Percentiles rank a stretch among this genome's conserved stretches.
Evolutionary conservation across 2,888 invertebrate genomes (phyloP).

Genomic region (Callyntrura guangdongensis): DNA sequence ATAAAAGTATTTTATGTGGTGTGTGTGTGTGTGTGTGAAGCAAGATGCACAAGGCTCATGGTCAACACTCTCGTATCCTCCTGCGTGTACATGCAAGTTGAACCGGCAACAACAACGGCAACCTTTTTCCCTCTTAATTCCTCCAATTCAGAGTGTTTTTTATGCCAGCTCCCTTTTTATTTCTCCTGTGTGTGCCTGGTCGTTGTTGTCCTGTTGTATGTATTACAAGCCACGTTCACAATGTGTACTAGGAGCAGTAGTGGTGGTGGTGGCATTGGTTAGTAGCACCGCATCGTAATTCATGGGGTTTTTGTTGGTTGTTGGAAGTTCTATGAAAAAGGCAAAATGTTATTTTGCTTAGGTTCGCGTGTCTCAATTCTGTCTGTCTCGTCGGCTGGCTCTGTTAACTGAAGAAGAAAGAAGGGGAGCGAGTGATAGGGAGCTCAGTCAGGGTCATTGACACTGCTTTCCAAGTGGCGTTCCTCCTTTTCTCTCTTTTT

Average conservation of each 20-base stretch:
- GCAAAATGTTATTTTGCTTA: slow-evolving; percentile 53
- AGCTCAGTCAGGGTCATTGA: slow-evolving; percentile 80
- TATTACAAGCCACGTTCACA: not conserved
- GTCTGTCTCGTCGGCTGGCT: slow-evolving; percentile 77
- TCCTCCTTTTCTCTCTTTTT: slow-evolving; percentile 48
- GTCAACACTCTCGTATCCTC: slow-evolving; percentile 44
- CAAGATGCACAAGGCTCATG: slow-evolving; percentile 60
- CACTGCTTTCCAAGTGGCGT: slow-evolving; percentile 76
- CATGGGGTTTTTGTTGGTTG: slow-evolving; percentile 55
- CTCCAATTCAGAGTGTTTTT: slow-evolving; percentile 57
- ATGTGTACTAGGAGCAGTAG: not conserved
- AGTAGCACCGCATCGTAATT: slow-evolving; percentile 58
- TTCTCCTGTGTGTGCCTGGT: slow-evolving; percentile 39
- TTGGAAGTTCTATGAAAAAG: slow-evolving; percentile 57
- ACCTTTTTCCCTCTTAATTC: slow-evolving; percentile 73
- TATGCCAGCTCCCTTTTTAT: slow-evolving; percentile 45
- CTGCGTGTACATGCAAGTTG: slow-evolving; percentile 36
- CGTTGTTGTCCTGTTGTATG: slow-evolving; percentile 11
- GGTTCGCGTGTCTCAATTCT: slow-evolving; percentile 77
- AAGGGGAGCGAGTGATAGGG: slow-evolving; percentile 72
- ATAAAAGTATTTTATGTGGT: not conserved
- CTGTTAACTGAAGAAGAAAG: slow-evolving; percentile 61
- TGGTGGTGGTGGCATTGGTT: slow-evolving; percentile 35
- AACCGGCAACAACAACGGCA: slow-evolving; percentile 76
- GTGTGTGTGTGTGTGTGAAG: slow-evolving; percentile 19